phyloP scores from a whole-genome alignment of 2,888 invertebrate species.

The Leptinotarsa rubiginosa region DNA sequence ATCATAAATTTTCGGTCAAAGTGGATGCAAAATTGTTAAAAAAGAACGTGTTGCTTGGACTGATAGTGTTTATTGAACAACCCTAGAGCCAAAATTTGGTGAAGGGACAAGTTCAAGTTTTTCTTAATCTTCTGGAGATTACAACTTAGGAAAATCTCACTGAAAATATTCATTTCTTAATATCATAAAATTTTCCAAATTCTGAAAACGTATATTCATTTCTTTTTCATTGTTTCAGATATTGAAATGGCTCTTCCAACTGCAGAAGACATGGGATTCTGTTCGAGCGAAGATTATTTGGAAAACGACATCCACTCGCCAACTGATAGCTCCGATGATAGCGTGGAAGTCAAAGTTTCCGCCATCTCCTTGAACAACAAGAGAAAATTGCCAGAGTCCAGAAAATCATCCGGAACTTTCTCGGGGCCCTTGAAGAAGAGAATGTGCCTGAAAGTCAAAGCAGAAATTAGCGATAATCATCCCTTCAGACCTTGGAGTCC shows the following conservation, averaged over 20 bases:
- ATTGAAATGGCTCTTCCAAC: slow-evolving; percentile 62
- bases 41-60: too few species aligned
- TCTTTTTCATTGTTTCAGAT: slow-evolving; percentile 67
- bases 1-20: too few species aligned
- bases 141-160: too few species aligned
- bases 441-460: slow-evolving; percentile 69
- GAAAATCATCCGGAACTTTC: slow-evolving; percentile 67
- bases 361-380: slow-evolving; percentile 74
- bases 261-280: slow-evolving; percentile 75
- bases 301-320: slow-evolving; percentile 71
- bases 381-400: slow-evolving; percentile 76
- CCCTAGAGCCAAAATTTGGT: too few species aligned
- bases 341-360: slow-evolving; percentile 73
- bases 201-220: background rate
- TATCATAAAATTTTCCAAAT: too few species aligned
- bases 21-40: too few species aligned
- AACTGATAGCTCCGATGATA: slow-evolving; percentile 75
- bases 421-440: slow-evolving; percentile 78
- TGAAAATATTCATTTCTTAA: too few species aligned
- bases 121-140: too few species aligned
- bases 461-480: slow-evolving; percentile 62
- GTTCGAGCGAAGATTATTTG: slow-evolving; percentile 74
- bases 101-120: too few species aligned
- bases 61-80: too few species aligned
- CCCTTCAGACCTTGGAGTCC: slow-evolving; percentile 78